Conservation (phyloP, 2,113 vertebrate genomes). For the Hoplias malabaricus region DNA sequence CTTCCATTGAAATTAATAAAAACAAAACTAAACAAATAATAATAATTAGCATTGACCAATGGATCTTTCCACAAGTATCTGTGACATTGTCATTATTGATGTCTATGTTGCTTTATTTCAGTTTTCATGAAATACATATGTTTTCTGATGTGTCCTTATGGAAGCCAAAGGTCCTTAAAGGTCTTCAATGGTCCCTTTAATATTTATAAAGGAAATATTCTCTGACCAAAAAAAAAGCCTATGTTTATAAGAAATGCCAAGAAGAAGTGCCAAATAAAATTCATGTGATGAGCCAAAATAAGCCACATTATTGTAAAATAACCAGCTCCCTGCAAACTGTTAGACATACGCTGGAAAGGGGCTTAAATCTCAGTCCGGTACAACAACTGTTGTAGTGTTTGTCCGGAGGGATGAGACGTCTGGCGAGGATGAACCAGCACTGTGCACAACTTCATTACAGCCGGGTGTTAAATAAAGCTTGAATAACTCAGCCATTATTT, state of each 20-base stretch:
- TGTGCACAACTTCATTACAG: constrained; percentile 38
- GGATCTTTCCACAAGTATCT: no score
- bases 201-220: not conserved
- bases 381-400: constrained; percentile 47
- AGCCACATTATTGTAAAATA: constrained; percentile 22
- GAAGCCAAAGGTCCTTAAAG: no score
- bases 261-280: not conserved
- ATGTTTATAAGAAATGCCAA: no score
- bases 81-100: no score
- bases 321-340: constrained; percentile 31
- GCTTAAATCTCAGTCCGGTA: constrained; percentile 31
- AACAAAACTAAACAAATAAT: no score
- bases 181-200: not conserved
- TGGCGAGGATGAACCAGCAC: constrained; percentile 24
- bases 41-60: no score
- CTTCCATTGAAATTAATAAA: no score
- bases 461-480: constrained; percentile 37
- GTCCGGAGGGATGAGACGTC: constrained; percentile 37
- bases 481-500: constrained; percentile 35
- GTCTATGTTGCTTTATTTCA: no score
- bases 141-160: no score
- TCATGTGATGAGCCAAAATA: constrained; percentile 7
- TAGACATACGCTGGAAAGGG: constrained; percentile 37
- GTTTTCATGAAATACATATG: no score
- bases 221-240: constrained; percentile 9